A percentile compares a stretch with the other conserved stretches of the same genome.
Conservation (phyloP, 2,113 vertebrate species). For the Anser brachyrhynchus region DNA sequence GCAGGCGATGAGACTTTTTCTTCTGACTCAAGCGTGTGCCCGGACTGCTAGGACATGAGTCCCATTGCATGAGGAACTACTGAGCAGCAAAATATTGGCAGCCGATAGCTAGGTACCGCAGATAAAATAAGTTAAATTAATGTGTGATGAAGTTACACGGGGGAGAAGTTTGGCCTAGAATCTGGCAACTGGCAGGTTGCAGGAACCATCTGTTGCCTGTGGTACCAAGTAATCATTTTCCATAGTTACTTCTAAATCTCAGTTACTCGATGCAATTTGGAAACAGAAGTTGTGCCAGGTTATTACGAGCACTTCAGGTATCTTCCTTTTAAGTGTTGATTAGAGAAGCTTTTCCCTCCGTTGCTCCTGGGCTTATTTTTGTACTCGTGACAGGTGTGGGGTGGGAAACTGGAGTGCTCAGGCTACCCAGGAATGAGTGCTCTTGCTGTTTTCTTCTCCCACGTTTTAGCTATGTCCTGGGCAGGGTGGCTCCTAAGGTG, state of each 20-base stretch:
- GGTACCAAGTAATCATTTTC: constrained; percentile 45
- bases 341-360: neutral
- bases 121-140: constrained; percentile 46
- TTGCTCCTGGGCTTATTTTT: constrained; percentile 30
- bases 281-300: constrained; percentile 48
- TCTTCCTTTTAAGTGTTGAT: constrained; percentile 12
- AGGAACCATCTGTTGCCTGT: constrained; percentile 43
- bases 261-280: constrained; percentile 12
- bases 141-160: neutral
- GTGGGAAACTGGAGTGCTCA: constrained; percentile 39
- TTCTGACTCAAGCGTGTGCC: neutral
- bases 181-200: constrained; percentile 48
- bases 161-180: constrained; percentile 39
- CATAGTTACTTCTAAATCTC: constrained; percentile 45
- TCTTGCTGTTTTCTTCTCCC: neutral
- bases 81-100: neutral
- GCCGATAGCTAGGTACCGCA: neutral
- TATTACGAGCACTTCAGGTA: constrained; percentile 35
- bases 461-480: neutral
- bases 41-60: neutral
- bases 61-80: neutral
- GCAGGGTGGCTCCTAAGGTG: neutral
- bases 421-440: neutral
- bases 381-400: constrained; percentile 22
- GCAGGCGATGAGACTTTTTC: neutral